Conservation (phyloP, 2,888 invertebrate genomes). For the Brachylomia viminalis region DNA sequence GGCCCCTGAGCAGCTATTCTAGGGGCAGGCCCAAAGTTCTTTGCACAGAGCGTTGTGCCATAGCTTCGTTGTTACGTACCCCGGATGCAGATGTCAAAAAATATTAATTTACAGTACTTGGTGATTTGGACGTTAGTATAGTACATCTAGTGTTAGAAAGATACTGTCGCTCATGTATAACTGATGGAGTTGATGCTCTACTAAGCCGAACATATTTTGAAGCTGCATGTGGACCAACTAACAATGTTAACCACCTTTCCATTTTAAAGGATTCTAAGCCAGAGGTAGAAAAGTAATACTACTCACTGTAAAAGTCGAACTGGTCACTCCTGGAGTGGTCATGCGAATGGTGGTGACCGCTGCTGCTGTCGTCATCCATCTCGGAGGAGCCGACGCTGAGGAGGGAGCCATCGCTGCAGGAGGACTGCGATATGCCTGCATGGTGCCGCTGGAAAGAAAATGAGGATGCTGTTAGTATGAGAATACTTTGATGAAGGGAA, state of each 20-base stretch:
- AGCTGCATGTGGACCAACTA: neutral
- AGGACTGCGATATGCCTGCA: constrained; percentile 90
- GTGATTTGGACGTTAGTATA: neutral
- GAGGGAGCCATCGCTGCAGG: constrained; percentile 94
- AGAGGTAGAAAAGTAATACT: neutral
- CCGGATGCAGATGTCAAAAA: neutral
- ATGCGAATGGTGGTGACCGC: constrained; percentile 79
- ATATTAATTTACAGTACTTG: neutral
- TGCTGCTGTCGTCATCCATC: constrained; percentile 92
- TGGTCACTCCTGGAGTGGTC: constrained; percentile 84
- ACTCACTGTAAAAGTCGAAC: constrained; percentile 83
- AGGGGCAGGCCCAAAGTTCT: neutral
- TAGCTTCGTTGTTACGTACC: neutral
- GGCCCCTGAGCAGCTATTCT: neutral
- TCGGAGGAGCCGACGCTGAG: constrained; percentile 95
- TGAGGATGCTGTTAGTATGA: constrained; percentile 26
- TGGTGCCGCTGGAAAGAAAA: constrained; percentile 84
- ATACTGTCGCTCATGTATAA: neutral
- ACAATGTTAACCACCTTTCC: neutral
- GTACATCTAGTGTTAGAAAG: neutral
- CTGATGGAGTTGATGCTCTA: neutral
- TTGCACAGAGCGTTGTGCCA: neutral
- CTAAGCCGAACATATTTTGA: neutral
- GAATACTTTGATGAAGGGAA: neutral
- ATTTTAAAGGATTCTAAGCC: neutral